These are phyloP conservation scores for Reinhardtius hippoglossoides DNA, from an alignment of 2,113 vertebrate genomes.

Conservation along the genomic window DNA sequence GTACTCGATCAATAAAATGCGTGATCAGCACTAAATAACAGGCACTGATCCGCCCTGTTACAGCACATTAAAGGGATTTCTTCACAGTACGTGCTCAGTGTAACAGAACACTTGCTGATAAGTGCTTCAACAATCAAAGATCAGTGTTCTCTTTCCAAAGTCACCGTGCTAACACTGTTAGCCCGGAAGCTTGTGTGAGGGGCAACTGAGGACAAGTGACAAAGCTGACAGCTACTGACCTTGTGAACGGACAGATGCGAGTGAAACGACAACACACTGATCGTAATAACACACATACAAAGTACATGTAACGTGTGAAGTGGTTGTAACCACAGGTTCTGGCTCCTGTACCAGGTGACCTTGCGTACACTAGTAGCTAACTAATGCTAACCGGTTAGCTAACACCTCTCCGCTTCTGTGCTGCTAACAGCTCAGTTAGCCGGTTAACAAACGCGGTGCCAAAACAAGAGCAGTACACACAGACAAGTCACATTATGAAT, in stretches of 20 bases:
- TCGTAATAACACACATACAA: background rate
- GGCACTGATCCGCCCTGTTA: too few relatives aligned
- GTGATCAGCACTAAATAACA: too few relatives aligned
- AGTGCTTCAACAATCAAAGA: background rate
- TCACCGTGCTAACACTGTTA: constrained; percentile 39
- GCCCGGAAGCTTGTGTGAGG: constrained; percentile 29
- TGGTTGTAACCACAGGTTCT: too few relatives aligned
- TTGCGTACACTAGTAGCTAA: constrained; percentile 58
- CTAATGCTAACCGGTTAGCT: constrained; percentile 52
- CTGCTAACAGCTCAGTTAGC: background rate
- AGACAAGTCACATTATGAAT: background rate
- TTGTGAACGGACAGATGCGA: background rate
- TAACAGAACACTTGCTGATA: background rate
- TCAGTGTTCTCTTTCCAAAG: constrained; percentile 7
- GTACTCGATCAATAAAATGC: too few relatives aligned
- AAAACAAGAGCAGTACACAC: background rate
- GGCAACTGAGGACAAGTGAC: constrained; percentile 26
- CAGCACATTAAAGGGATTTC: background rate
- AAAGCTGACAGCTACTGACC: background rate
- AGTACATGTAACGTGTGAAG: accelerated
- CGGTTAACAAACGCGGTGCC: background rate
- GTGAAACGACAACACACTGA: accelerated
- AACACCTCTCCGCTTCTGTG: background rate
- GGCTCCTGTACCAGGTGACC: constrained; percentile 59
- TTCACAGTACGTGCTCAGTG: background rate